Evolutionary conservation across 1,140 invertebrate genomes (phyloP).

Genomic region (Brachystomella parvula): DNA sequence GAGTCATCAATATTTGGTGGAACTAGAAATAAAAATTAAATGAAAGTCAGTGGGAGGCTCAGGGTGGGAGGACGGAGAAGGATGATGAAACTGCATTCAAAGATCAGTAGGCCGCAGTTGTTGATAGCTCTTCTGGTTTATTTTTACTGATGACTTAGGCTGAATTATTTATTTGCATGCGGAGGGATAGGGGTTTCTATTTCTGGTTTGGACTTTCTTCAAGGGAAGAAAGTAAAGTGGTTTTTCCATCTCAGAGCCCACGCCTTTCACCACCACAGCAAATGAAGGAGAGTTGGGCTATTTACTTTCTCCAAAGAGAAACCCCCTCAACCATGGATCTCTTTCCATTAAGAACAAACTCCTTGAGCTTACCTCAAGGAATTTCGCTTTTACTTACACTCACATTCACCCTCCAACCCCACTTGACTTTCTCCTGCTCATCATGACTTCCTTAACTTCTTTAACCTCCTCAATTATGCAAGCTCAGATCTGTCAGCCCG

Average conservation of each 20-base stretch:
- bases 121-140: slow-evolving; percentile 9
- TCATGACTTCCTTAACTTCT: not conserved
- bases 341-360: not conserved
- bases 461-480: not conserved
- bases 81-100: no score
- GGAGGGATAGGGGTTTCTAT: not conserved
- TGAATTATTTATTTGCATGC: slow-evolving; percentile 5
- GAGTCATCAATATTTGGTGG: slow-evolving; percentile 85
- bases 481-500: no score
- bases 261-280: not conserved
- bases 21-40: slow-evolving; percentile 54
- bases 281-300: not conserved
- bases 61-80: no score
- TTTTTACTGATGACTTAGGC: not conserved
- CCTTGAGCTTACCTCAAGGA: not conserved
- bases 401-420: not conserved
- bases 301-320: no score
- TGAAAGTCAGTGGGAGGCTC: no score
- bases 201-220: not conserved
- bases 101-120: not conserved
- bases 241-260: not conserved
- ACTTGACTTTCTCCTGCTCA: slow-evolving; percentile 9
- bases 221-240: not conserved
- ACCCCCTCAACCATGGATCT: not conserved
- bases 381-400: slow-evolving; percentile 7